Evolutionary conservation across 2,888 invertebrate genomes (phyloP).

Genomic region (Mactromeris polynyma): DNA sequence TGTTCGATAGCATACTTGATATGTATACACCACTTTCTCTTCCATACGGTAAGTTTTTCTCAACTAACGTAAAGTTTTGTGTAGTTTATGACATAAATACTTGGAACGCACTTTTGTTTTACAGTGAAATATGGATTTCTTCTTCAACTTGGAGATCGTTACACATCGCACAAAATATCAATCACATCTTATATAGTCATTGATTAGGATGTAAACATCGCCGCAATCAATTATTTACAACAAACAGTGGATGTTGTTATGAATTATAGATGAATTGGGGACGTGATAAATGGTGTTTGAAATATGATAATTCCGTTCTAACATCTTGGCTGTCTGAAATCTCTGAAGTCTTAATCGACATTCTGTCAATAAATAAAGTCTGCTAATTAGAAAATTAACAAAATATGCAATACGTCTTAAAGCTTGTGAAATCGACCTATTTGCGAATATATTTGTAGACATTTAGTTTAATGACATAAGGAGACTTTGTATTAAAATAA

Average conservation of each 20-base stretch:
- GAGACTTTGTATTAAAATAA: neutral
- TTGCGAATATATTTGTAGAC: neutral
- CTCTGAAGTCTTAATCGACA: constrained; percentile 3
- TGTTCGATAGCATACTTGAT: neutral
- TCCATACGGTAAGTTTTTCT: neutral
- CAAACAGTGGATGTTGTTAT: neutral
- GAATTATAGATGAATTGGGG: neutral
- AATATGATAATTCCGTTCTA: neutral
- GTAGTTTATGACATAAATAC: neutral
- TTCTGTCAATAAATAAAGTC: neutral
- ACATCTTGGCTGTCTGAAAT: neutral
- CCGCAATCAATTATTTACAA: constrained; percentile 2
- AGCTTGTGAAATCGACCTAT: neutral
- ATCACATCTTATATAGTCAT: constrained; percentile 15
- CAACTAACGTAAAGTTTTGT: neutral
- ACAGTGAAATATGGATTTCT: neutral
- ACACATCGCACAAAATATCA: neutral
- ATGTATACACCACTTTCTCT: neutral
- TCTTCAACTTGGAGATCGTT: neutral
- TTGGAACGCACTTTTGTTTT: neutral
- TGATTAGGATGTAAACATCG: neutral
- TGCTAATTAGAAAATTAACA: constrained; percentile 14
- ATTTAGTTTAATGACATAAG: neutral
- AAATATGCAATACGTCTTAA: constrained; percentile 4
- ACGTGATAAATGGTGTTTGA: constrained; percentile 19